Evolutionary conservation across 2,113 vertebrate species (phyloP).

Genomic region (Scartelaos histophorus): DNA sequence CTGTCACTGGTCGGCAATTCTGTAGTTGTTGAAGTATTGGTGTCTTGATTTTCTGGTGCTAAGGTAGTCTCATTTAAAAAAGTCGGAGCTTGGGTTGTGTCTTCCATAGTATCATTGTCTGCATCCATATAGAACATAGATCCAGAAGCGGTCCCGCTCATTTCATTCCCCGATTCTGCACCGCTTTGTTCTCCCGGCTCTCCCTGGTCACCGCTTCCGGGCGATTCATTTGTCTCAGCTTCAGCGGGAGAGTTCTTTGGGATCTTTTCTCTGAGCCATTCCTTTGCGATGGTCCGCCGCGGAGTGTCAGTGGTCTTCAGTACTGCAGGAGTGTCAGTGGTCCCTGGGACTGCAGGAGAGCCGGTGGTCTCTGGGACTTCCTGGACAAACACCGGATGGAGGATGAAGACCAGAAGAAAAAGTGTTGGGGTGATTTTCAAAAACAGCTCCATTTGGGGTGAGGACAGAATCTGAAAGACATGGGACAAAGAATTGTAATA

Average conservation of each 20-base stretch:
- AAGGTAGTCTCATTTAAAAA: not conserved
- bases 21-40: not conserved
- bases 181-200: not conserved
- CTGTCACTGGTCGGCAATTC: not conserved
- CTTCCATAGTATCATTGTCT: not conserved
- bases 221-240: not conserved
- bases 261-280: conserved; percentile 36
- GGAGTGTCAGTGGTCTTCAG: conserved; percentile 33
- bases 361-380: not conserved
- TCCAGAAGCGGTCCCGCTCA: conserved; percentile 15
- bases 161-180: conserved; percentile 3
- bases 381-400: conserved; percentile 38
- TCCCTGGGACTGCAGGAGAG: too few relatives aligned
- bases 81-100: not conserved
- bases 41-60: not conserved
- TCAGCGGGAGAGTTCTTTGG: not conserved
- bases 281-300: conserved; percentile 26
- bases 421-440: conserved; percentile 42
- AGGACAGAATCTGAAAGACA: conserved; percentile 44
- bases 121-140: not conserved
- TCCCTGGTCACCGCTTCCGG: not conserved
- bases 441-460: conserved; percentile 47
- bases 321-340: too few relatives aligned
- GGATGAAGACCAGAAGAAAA: conserved; percentile 58
- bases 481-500: conserved; percentile 3